Evolutionary conservation across 2,797 vertebrate species (phyloP), one percentile per base, ranked within the genome.

Genomic region (Scolopax rusticola): DNA sequence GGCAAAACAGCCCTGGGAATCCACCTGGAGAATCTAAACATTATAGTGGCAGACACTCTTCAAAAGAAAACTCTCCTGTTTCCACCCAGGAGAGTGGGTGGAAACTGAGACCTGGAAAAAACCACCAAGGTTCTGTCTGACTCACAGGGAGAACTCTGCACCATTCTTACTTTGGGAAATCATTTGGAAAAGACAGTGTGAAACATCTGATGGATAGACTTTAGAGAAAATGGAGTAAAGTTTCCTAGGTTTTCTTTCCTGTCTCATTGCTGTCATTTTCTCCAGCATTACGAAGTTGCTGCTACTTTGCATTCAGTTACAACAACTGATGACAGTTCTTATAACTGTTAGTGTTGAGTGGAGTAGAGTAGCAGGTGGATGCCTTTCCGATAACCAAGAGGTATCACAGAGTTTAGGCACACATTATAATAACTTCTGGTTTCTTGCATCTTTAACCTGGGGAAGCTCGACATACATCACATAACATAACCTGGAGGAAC

Each of bases 341-440:
- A 15, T 25, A 81, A 47, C 15, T 9, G 16, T 33, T 24, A 57
- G 12, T 0, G 0, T 2, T 63, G 79, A 45, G n/a, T 11, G 59
- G 20, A 91, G 64, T 3, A 80, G 20, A 91, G 60, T 3, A 80
- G 59, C 36, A 50, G 41, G n/a, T 60, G 33, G 48, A 84, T 54
- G 38, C 14, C 47, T 8, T 32, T 53, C 47, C 51, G 59, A 33
- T 2, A 89, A 24, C 36, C 47, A 54, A 56, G 2, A 61, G 38
- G 14, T 53, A 90, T 20, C 11, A 60, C 14, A 61, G 27, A 70
- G 10, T 71, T 87, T 13, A 73, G 16, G 33, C 23, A 53, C 21
- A 69, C 10, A 1, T 4, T 17, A 11, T 10, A 50, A 7, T 9
- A 45, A 45, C 32, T 43, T 77, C 10, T 19, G 47, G 33, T 36